Base-by-base conservation (phyloP, 1,140 invertebrate species). In the Xylocopa sonorina region DNA sequence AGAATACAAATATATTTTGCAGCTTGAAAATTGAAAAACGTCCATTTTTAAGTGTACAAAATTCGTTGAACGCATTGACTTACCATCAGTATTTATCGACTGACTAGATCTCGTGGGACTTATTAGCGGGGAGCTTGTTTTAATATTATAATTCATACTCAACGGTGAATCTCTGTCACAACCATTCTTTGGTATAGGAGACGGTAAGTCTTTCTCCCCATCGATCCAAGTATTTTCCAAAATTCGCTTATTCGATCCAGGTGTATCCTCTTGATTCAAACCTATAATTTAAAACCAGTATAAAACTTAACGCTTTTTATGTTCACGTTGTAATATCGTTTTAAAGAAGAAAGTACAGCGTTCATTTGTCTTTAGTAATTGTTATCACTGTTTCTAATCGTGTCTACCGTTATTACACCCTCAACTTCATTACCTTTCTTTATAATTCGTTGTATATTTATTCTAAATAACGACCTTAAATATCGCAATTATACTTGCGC, bases 71-170 rank as follows among this genome's bases (percentile, higher is more conserved):
- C 21, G 48, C 9, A 24, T 10, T 55, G 12, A 10, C 55, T 69
- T 85, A 88, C 87, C 88, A 66, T 84, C 78, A 48, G 55, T 68
- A 66, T 89, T 84, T 69, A 90, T 67, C 27, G 85, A 72, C 73
- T 89, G 84, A 82, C 82, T 81, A 57, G 90, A 91, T 73, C 72
- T 87, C 14, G 78, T 72, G 0, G 89, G 85, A 72, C 86, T 90
- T 32, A 89, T 29, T 62, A 92, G 53, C 0, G 90, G 91, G n/a
- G 91, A 91, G 29, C 90, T 91, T 29, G 90, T 90, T 73, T 90
- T 90, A 43, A 89, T 75, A 41, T 34, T 82, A 12, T 68, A 79
- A 34, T 89, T 81, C 7, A 24, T 67, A 87, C 73, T 83, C 32
- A 67, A 41, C 18, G 81, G 81, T 3, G 81, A 88, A 75, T 66